A percentile compares a stretch with the other conserved stretches of the same genome.
Evolutionary conservation across 2,797 vertebrate genomes (phyloP).

Genomic region (Syngnathus acus): DNA sequence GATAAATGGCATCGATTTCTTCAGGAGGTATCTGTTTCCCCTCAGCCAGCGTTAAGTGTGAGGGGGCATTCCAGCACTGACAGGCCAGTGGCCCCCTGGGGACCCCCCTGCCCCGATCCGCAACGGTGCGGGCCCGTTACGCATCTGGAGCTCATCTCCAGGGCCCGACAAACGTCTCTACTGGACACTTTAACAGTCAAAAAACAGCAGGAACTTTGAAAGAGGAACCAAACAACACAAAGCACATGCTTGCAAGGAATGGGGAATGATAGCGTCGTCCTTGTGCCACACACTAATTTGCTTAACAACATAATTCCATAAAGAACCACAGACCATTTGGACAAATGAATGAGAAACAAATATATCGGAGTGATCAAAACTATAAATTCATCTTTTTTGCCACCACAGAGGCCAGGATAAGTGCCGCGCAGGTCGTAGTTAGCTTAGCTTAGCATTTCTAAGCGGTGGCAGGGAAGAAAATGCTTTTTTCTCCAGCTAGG

Average conservation of each 20-base stretch:
- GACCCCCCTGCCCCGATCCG: constrained; percentile 19
- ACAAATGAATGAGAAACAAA: neutral
- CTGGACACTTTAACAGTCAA: constrained; percentile 23
- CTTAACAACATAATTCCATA: neutral
- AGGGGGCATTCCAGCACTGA: constrained; percentile 65
- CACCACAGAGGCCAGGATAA: too few relatives aligned
- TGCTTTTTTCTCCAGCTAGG: too few relatives aligned
- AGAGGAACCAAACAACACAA: constrained; percentile 1
- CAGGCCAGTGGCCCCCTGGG: constrained; percentile 53
- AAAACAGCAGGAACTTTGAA: constrained; percentile 2
- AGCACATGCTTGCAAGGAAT: neutral
- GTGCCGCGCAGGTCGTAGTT: too few relatives aligned
- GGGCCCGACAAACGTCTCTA: constrained; percentile 39
- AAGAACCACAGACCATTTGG: neutral
- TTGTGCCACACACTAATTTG: neutral
- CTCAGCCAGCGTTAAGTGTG: constrained; percentile 64
- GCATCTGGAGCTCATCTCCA: constrained; percentile 66
- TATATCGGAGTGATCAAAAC: too few relatives aligned
- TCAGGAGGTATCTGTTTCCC: constrained; percentile 61
- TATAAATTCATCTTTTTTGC: too few relatives aligned
- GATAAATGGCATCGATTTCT: constrained; percentile 49
- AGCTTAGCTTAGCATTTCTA: too few relatives aligned
- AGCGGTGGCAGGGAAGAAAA: too few relatives aligned
- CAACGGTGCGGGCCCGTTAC: constrained; percentile 48
- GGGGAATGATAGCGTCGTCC: neutral